Percentiles rank a stretch among this genome's conserved stretches.
Evolutionary conservation across 2,113 vertebrate genomes (phyloP).

Genomic region (Vulpes lagopus): DNA sequence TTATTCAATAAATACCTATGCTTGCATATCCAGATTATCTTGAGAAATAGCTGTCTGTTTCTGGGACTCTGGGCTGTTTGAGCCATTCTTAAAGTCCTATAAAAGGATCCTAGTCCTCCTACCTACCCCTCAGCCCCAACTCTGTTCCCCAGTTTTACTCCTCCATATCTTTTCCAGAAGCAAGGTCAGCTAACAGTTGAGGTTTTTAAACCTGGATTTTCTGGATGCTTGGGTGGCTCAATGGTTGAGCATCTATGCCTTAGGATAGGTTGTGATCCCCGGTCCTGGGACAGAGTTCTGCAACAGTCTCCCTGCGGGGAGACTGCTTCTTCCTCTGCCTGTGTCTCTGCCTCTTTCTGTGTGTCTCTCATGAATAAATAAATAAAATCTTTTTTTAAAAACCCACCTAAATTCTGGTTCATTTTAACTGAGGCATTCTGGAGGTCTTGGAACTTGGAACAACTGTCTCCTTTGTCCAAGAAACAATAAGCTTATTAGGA

Average conservation of each 20-base stretch:
- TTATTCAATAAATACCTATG: neutral
- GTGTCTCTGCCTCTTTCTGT: too few relatives aligned
- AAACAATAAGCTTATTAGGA: neutral
- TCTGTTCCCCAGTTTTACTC: neutral
- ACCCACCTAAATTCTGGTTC: neutral
- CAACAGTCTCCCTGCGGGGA: too few relatives aligned
- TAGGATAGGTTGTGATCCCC: too few relatives aligned
- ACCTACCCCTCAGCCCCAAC: rapidly evolving
- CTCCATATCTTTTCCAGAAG: neutral
- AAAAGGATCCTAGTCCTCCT: neutral
- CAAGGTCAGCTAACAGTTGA: neutral
- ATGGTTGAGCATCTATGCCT: too few relatives aligned
- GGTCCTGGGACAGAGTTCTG: too few relatives aligned
- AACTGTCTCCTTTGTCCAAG: neutral
- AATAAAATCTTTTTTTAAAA: too few relatives aligned
- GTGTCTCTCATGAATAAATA: too few relatives aligned
- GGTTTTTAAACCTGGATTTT: neutral
- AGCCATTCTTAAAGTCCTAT: neutral
- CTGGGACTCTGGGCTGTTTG: neutral
- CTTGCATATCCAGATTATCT: neutral
- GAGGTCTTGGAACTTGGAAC: neutral
- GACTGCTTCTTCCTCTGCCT: too few relatives aligned
- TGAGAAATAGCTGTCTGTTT: neutral
- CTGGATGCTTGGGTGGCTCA: too few relatives aligned
- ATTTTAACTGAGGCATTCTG: neutral